Base-by-base conservation (phyloP, 1,140 invertebrate species). In the Tribolium castaneum region DNA sequence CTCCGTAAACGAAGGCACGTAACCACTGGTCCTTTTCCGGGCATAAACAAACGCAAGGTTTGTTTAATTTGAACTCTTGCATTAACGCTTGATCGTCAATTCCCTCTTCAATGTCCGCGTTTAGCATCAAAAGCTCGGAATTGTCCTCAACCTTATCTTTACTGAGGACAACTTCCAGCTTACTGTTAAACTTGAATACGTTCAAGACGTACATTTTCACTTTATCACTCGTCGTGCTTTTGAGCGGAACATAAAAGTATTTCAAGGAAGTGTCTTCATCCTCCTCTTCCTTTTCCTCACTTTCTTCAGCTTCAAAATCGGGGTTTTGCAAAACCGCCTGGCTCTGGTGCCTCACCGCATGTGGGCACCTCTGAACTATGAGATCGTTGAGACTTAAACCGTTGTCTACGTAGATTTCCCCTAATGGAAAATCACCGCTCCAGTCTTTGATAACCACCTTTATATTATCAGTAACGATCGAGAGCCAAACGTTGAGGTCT, bases 401-500 rank as follows among this genome's bases (percentile, higher is more conserved):
- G 45, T 30, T 54, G 6, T 35, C 14, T 30, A 54, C 22, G 30
- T 25, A 73, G 12, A 73, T n/a, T 12, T 73, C 71, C 3, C 22
- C 71, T 9, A 30, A 52, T 12, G 71, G 71, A 12, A 30, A 2
- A 49, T 51, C 13, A 13, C 9, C 3, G 16, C 25, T 73, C 49
- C 13, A 30, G 25, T 39, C 22, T 54, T 73, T 73, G 30, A 79
- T 76, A n/a, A 75, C 62, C 12, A 79, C 72, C 56, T 13, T 51
- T n/a, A 62, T 12, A n/a, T 71, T 6, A 45, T 3, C 25, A 9
- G 56, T 22, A 39, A 45, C 52, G 22, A 73, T 70, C 4, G 19
- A n/a, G 7, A 75, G 16, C 3, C 83, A 25, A 1, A 35, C 56
- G 14, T 84, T 81, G 7, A 82, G 9, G 19, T 81, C 78, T 6